phyloP scores from a whole-genome alignment of 2,797 vertebrate genomes.

The Anableps anableps region DNA sequence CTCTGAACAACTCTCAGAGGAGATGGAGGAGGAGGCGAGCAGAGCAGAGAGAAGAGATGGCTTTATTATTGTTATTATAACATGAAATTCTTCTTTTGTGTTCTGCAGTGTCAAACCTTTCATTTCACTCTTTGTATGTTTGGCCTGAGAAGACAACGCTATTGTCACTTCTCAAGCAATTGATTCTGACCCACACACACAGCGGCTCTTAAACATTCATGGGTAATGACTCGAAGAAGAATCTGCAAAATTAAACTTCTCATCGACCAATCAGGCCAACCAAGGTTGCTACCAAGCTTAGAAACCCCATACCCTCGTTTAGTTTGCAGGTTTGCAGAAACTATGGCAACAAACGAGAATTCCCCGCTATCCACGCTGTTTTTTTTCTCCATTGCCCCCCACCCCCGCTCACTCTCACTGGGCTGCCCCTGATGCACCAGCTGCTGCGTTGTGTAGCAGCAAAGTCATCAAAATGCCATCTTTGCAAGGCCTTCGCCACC shows the following conservation, averaged over 20 bases:
- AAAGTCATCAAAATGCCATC: constrained; percentile 81
- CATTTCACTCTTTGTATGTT: constrained; percentile 71
- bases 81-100: constrained; percentile 71
- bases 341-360: constrained; percentile 75
- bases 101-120: constrained; percentile 71
- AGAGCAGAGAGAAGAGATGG: constrained; percentile 1
- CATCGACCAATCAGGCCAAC: constrained; percentile 27
- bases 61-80: constrained; percentile 13
- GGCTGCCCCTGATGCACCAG: constrained; percentile 76
- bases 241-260: constrained; percentile 25
- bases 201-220: constrained; percentile 8
- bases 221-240: constrained; percentile 4
- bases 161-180: constrained; percentile 22
- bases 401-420: constrained; percentile 57
- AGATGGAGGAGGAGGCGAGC: constrained; percentile 2
- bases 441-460: constrained; percentile 82
- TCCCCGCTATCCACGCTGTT: constrained; percentile 44
- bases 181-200: constrained; percentile 23
- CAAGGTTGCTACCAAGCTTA: constrained; percentile 57
- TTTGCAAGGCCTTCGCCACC: constrained; percentile 66
- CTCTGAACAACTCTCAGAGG: constrained; percentile 57
- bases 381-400: constrained; percentile 45
- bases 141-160: constrained; percentile 26
- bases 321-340: constrained; percentile 63
- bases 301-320: constrained; percentile 52